Evolutionary conservation across 2,888 invertebrate species (phyloP), one percentile per base, ranked within the genome.

Genomic region (Acanthosoma haemorrhoidale): DNA sequence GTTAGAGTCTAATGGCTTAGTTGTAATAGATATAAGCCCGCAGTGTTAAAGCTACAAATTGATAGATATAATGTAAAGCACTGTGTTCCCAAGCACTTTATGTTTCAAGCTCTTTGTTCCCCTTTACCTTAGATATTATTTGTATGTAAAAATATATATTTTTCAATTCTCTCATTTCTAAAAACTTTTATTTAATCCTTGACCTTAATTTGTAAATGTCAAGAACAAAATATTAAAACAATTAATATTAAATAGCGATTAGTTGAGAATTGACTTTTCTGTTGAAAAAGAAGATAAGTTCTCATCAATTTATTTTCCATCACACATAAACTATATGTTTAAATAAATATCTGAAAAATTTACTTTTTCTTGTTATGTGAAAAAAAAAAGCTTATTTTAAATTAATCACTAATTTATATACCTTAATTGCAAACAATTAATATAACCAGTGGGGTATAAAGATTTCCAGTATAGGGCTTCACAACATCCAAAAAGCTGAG

Each of bases 61-160:
- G 70, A 61, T 72, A 71, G 70, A 73, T 68, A 58, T 51, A 51
- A 71, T 72, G 73, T 71, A 68, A 57, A 66, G 70, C 73, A 71
- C 72, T 70, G 67, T 72, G 67, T 68, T 73, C 51, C 70, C 39
- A 57, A 69, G 72, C 73, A 73, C 74, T 69, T 72, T 73, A 69
- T 72, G 70, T 73, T 72, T 72, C 72, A 71, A 63, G 58, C 43
- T 60, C 68, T 60, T 69, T 71, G 72, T 73, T 73, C 68, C 67
- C 51, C 71, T 68, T 38, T 71, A 70, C 41, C 60, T 71, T 71
- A 70, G 67, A 61, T 71, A 63, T 69, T 68, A 69, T 72, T 70
- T 67, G 71, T 73, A 71, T 73, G 71, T 71, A 68, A 64, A 69
- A 72, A 71, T 66, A 71, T 67, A 39, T 69, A 59, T 68, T 72